These are phyloP conservation scores for Arctocebus calabarensis DNA, from an alignment of 2,797 vertebrate genomes.

Conservation along the genomic window DNA sequence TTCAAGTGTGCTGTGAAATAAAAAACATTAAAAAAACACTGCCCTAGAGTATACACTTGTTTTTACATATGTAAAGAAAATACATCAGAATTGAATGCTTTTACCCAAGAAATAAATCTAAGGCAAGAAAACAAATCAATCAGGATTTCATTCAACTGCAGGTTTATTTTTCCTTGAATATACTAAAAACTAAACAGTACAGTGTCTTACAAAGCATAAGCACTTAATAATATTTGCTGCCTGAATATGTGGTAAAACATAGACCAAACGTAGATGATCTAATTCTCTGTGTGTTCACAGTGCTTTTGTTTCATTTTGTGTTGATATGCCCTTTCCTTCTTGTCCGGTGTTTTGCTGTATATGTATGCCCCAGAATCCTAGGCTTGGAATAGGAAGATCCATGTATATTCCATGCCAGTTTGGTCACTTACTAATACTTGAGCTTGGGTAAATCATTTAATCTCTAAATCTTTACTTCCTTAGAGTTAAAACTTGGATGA, in stretches of 20 bases:
- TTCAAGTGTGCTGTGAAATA: too few relatives aligned
- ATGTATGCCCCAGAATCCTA: not conserved
- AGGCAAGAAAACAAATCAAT: constrained; percentile 20
- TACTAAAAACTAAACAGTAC: not conserved
- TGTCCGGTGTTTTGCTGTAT: not conserved
- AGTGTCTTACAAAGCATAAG: not conserved
- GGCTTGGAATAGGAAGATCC: constrained; percentile 25
- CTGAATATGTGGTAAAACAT: constrained; percentile 8
- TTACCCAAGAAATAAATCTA: constrained; percentile 1
- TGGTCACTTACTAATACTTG: not conserved
- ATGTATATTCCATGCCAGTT: not conserved
- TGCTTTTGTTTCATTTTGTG: constrained; percentile 5
- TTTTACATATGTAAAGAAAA: not conserved
- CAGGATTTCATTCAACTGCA: not conserved
- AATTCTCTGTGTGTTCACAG: not conserved
- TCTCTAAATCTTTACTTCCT: not conserved
- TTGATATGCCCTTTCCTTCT: not conserved
- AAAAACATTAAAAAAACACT: too few relatives aligned
- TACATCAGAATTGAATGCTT: not conserved
- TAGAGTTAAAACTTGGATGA: not conserved
- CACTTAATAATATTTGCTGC: not conserved
- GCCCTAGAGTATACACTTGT: not conserved
- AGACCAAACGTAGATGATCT: not conserved
- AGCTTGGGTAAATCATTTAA: not conserved
- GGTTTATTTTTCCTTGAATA: constrained; percentile 19